Evolutionary conservation across 2,888 invertebrate genomes (phyloP).

Genomic region (Tipula vernalis): DNA sequence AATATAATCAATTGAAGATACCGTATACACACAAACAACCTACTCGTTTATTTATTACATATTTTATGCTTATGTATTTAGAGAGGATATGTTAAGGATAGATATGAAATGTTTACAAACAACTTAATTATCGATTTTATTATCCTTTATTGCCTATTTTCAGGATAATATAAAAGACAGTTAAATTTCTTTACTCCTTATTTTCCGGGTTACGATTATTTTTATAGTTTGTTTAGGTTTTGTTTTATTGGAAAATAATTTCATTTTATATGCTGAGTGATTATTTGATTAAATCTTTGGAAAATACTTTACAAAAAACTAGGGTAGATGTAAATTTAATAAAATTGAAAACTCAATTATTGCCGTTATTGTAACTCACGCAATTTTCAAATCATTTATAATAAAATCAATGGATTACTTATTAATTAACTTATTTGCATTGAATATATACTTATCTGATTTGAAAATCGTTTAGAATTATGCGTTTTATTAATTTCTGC

Average conservation of each 20-base stretch:
- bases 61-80: not conserved
- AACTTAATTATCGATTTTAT: not conserved
- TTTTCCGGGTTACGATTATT: not conserved
- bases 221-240: not conserved
- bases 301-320: not conserved
- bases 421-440: not conserved
- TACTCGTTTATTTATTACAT: not conserved
- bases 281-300: not conserved
- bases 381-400: not conserved
- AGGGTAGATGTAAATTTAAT: not conserved
- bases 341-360: not conserved
- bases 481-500: not conserved
- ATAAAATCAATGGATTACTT: not conserved
- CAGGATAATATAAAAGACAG: not conserved
- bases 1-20: not conserved
- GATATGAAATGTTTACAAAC: slow-evolving; percentile 4
- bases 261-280: not conserved
- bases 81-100: not conserved
- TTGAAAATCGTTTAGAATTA: not conserved
- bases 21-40: not conserved
- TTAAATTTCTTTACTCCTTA: not conserved
- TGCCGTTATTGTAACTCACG: not conserved
- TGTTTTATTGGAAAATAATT: not conserved
- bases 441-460: not conserved
- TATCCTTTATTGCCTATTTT: not conserved